Conservation (phyloP, 1,140 invertebrate genomes). For the Amyelois transitella region DNA sequence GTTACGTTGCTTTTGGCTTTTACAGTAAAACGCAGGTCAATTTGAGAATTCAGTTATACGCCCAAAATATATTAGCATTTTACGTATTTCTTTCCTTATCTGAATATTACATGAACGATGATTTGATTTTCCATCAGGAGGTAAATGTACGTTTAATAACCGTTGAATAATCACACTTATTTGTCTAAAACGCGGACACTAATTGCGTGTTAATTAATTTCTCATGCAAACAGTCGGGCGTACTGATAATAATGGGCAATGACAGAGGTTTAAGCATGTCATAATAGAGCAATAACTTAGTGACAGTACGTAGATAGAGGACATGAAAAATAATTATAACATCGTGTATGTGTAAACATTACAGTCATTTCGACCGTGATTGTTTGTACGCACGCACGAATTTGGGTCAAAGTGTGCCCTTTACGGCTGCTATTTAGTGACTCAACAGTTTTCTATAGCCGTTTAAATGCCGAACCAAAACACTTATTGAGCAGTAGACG, state of each 20-base stretch:
- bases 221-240: too few species aligned
- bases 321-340: slow-evolving; percentile 53
- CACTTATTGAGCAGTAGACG: neutral
- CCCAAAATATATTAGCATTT: slow-evolving; percentile 28
- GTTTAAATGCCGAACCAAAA: slow-evolving; percentile 14
- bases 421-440: slow-evolving; percentile 38
- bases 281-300: slow-evolving; percentile 48
- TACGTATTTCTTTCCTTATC: slow-evolving; percentile 24
- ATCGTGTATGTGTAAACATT: slow-evolving; percentile 57
- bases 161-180: slow-evolving; percentile 5
- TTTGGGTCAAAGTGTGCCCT: slow-evolving; percentile 30
- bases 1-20: slow-evolving; percentile 37
- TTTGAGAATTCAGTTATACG: slow-evolving; percentile 26
- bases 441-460: slow-evolving; percentile 22
- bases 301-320: slow-evolving; percentile 34
- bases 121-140: slow-evolving; percentile 17
- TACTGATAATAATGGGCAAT: neutral
- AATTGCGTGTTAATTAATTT: neutral
- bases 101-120: slow-evolving; percentile 14
- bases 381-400: slow-evolving; percentile 43
- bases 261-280: slow-evolving; percentile 21
- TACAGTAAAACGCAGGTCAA: slow-evolving; percentile 34
- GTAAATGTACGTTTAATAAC: slow-evolving; percentile 11
- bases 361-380: slow-evolving; percentile 41
- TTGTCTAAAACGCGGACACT: neutral